Base-by-base conservation (phyloP, 2,797 vertebrate genomes). In the Caiman crocodilus region DNA sequence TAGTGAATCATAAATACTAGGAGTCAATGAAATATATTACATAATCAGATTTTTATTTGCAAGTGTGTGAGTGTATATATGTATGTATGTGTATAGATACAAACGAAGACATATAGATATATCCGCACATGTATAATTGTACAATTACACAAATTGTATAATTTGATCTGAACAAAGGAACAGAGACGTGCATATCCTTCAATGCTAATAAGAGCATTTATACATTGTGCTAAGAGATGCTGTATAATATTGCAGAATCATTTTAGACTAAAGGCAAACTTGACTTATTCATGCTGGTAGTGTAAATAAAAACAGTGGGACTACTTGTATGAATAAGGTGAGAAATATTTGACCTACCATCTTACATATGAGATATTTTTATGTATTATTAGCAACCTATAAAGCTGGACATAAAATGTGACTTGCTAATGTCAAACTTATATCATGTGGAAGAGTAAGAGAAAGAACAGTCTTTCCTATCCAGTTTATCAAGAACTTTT, bases 381-480 rank as follows among this genome's bases (percentile, higher is more conserved):
- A 94, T 67, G 50, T 97, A 90, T 97, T 97, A 96, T 96, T 97
- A 97, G 91, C 89, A 94, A 95, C 95, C 93, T 95, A 95, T 96
- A 93, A 97, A 95, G 82, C 82, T 95, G 90, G 92, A 96, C 74
- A 73, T 95, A 93, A 97, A 97, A 88, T 82, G 76, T 93, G 91
- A 93, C 89, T 92, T 93, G 61, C 79, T 95, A 97, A 96, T 96
- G 96, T 96, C 97, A 97, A 97, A 96, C 92, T 96, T 95, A 94
- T 95, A 96, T 97, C 95, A 96, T 58, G 64, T 91, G 63, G 82
- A 96, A 96, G 59, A 96, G 79, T 87, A 96, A 94, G 95, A 97
- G 94, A 91, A 96, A 96, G 90, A 96, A 92, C 90, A 97, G 91
- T 95, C 91, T 93, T 97, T 96, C 84, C 92, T 96, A 82, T 85